Base-by-base conservation (phyloP, 2,797 vertebrate genomes). In the Labroides dimidiatus region DNA sequence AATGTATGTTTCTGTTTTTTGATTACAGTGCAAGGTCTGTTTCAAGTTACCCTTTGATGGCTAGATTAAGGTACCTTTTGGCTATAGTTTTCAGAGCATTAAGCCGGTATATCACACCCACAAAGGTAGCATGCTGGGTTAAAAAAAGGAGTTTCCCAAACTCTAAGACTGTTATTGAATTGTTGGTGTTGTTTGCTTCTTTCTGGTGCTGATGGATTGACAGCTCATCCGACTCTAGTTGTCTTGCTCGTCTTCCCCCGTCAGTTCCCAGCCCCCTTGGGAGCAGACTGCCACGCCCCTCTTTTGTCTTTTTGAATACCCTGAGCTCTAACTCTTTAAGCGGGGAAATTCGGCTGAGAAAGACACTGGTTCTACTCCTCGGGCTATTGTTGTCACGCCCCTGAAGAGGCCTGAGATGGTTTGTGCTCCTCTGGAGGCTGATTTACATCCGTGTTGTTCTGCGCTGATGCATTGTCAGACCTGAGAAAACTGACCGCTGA, bases 281-380 rank as follows among this genome's bases (percentile, higher is more conserved):
- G 62, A 64, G 52, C 14, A 0, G 1, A 11, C 43, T 13, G 0
- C 23, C 82, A 50, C 48, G 3, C 75, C 76, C 67, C 67, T 24
- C 83, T 33, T 87, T 87, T 90, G 81, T 90, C 69, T 71, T 11
- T 36, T 44, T 85, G 72, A 89, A 82, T 60, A 67, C 59, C 52
- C 63, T 1, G 0, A 66, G 51, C 63, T 30, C 53, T 20, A 44
- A 23, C 59, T 66, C 41, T 49, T 76, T 73, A 30, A 56, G 52
- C 74, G 9, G 51, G 48, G 54, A 79, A 72, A 78, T 72, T 68
- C 0, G 19, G 57, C 74, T 68, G 82, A 73, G 74, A 65, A 72
- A 72, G 65, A 73, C 65, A 19, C 69, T 4, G 44, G 20, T 36
- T 58, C 61, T 13, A 10, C 48, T 12, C 62, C 37, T 20, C 9